Base-by-base conservation (phyloP, 2,113 vertebrate genomes). In the Polypterus senegalus region DNA sequence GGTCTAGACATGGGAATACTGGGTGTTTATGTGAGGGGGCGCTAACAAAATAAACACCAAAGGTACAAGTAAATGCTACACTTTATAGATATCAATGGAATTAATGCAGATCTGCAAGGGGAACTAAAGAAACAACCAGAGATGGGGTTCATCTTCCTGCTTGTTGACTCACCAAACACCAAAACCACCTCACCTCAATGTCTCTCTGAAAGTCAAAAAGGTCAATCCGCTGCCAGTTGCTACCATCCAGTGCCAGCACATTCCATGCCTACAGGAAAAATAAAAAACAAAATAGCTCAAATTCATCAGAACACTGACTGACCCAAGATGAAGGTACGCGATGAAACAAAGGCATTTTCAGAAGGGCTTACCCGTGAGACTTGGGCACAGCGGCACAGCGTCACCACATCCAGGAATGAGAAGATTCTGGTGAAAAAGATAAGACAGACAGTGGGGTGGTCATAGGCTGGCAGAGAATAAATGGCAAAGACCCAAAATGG, bases 141-240 rank as follows among this genome's bases (percentile, higher is more conserved):
- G 27, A 27, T 27, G 27, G 27, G 27, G 27, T 27, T 27, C 27
- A 27, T 27, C 27, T 27, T 27, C 27, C 27, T 27, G 27, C 27
- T 27, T 27, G 27, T 27, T 27, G 27, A 27, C 27, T 27, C 27
- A 1, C 27, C 27, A 27, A 27, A 27, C 27, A 27, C 27, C 27
- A 27, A 27, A 27, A 27, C 67, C 63, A 46, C 47, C 73, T 75
- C 62, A 99, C 96, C 91, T 99, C 94, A 52, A 99, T 98, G 70
- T 98, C 96, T 77, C 92, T 94, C 86, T 99, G 96, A 83, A 99
- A 99, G 87, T 97, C 86, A 77, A 99, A 99, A 72, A 98, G 89
- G 83, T 99, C 95, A 65, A 99, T 99, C 65, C 94, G 74, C 70
- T 99, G 96, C 96, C 96, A 99, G 87, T 99, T 99, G 70, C 96